Evolutionary conservation across 2,113 vertebrate genomes (phyloP), one percentile per base, ranked within the genome.

Genomic region (Pluvianellus socialis): DNA sequence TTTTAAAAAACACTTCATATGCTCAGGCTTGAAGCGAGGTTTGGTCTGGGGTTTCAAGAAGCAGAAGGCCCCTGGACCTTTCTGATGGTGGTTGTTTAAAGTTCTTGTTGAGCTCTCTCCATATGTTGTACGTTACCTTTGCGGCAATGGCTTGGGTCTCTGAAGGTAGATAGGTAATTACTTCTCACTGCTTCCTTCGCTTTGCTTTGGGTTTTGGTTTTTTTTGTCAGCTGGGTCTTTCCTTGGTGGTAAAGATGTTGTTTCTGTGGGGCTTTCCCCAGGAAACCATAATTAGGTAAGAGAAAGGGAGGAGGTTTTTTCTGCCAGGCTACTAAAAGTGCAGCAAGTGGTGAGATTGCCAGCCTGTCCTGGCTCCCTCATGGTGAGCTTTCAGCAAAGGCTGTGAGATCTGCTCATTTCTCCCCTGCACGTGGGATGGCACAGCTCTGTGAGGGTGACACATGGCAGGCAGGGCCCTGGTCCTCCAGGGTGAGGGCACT

Each of bases 371-470:
- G 2, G 5, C 20, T 71, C 9, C 82, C 58, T 71, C 2, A 1
- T 2, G 7, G 26, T 40, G 40, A 79, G 22, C 10, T 85, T 55
- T 70, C 0, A 2, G 52, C 47, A 87, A 85, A 79, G 19, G 35
- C 0, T 1, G 22, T 0, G 1, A 33, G 35, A 63, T 65, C 53
- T 61, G 26, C 58, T 75, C 9, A 1, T 61, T 49, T 5, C 8
- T 8, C 13, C 9, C 3, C 7, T n/a, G 5, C 8, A 4, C 2
- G 13, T 47, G 35, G 26, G 16, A 8, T 32, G 16, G 20, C 40
- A 18, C 1, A 9, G 13, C n/a, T 38, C 74, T 56, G 8, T 0
- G 0, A 17, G 26, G 12, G 9, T 67, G 26, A 33, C 19, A 23
- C 0, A 3, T 67, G 28, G 32, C 28, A 42, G 35, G 18, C 27